phyloP scores from a whole-genome alignment of 2,797 vertebrate species.

The Hydrocynus forskahlii region DNA sequence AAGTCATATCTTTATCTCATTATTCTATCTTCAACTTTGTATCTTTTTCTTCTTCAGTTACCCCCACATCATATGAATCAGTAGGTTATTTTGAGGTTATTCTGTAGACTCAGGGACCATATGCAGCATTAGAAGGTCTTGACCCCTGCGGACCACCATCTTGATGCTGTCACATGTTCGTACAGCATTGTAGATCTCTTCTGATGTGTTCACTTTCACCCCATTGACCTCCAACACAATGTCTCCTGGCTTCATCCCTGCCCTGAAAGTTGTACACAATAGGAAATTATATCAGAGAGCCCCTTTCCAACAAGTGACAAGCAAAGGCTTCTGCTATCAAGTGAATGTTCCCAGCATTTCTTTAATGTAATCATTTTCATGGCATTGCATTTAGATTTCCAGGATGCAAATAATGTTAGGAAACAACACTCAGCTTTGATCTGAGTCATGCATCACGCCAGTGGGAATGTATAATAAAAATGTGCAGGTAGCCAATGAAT shows the following conservation, averaged over 20 bases:
- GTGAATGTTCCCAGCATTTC: neutral
- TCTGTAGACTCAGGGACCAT: conserved; percentile 88
- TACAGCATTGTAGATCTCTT: conserved; percentile 90
- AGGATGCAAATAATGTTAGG: neutral
- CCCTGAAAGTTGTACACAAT: conserved; percentile 73
- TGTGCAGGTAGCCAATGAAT: no score
- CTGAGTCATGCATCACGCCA: neutral
- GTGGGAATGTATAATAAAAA: no score
- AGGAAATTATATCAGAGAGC: neutral
- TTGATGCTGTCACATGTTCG: conserved; percentile 81
- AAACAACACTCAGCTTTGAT: neutral
- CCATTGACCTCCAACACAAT: conserved; percentile 90
- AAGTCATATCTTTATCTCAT: neutral
- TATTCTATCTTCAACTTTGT: neutral
- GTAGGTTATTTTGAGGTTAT: conserved; percentile 61
- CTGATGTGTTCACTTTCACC: conserved; percentile 76
- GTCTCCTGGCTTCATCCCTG: conserved; percentile 88
- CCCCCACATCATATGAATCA: neutral
- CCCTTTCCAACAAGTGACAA: neutral
- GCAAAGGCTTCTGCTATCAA: neutral
- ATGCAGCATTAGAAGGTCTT: conserved; percentile 78
- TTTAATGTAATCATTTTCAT: neutral
- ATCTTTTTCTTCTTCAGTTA: neutral
- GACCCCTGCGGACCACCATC: conserved; percentile 81
- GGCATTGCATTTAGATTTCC: neutral